These are phyloP conservation scores for Lacanobia oleracea DNA, from an alignment of 2,888 invertebrate species.

Conservation along the genomic window DNA sequence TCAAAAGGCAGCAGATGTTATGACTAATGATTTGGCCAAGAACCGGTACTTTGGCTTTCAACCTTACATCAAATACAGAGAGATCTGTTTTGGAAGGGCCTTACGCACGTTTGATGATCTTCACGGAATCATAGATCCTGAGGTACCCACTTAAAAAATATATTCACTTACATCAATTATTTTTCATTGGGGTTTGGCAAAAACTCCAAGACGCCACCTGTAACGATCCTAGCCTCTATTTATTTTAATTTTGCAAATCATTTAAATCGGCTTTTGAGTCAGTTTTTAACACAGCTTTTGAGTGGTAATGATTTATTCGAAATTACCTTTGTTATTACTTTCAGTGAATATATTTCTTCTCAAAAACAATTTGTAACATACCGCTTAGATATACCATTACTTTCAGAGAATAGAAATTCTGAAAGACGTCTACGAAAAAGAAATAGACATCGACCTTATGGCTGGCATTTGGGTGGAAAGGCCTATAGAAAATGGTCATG, in stretches of 20 bases:
- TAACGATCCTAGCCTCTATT: too few species aligned
- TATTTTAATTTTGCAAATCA: too few species aligned
- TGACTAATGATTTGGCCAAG: conserved; percentile 75
- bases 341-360: too few species aligned
- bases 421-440: conserved; percentile 84
- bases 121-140: background rate
- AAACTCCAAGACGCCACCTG: too few species aligned
- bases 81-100: conserved; percentile 78
- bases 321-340: too few species aligned
- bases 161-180: too few species aligned
- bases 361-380: too few species aligned
- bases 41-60: conserved; percentile 95
- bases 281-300: too few species aligned
- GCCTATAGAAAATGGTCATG: background rate
- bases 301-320: too few species aligned
- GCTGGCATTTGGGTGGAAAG: conserved; percentile 96
- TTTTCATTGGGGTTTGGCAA: too few species aligned
- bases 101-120: conserved; percentile 2
- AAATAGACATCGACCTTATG: conserved; percentile 96
- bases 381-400: background rate
- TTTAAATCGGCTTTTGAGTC: too few species aligned
- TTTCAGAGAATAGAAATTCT: conserved; percentile 7
- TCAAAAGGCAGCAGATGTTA: conserved; percentile 72
- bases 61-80: conserved; percentile 95
- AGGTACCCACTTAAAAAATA: background rate